A percentile compares a stretch with the other conserved stretches of the same genome.
phyloP scores from a whole-genome alignment of 2,888 invertebrate species.

The Leucophora obtusa region DNA sequence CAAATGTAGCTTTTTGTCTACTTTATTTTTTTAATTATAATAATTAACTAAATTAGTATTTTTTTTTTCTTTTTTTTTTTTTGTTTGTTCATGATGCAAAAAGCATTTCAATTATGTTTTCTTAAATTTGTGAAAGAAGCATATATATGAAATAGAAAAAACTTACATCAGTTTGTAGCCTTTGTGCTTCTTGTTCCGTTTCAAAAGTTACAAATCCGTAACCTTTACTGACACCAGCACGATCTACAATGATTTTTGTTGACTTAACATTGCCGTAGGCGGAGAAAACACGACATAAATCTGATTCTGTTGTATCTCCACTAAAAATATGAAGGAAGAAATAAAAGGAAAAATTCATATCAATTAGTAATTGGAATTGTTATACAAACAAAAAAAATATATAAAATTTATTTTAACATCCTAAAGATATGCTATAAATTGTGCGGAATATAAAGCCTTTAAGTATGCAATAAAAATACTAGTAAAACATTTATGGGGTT shows the following conservation, averaged over 20 bases:
- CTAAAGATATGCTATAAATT: background rate
- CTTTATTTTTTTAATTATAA: background rate
- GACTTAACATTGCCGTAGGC: conserved; percentile 93
- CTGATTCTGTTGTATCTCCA: conserved; percentile 94
- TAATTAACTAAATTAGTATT: background rate
- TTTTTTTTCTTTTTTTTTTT: background rate
- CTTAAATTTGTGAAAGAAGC: background rate
- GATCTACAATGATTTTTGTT: conserved; percentile 95
- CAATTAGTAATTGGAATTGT: background rate
- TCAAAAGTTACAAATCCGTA: conserved; percentile 90
- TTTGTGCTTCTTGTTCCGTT: conserved; percentile 90
- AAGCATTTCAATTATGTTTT: conserved; percentile 13
- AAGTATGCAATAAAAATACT: conserved; percentile 6
- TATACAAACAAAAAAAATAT: conserved; percentile 3
- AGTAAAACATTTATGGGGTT: background rate
- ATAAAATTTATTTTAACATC: background rate
- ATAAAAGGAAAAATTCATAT: background rate
- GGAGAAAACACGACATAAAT: conserved; percentile 94
- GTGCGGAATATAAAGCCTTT: background rate
- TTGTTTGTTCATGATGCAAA: conserved; percentile 29
- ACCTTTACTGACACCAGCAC: conserved; percentile 94
- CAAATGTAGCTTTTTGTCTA: background rate
- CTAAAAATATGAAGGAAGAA: conserved; percentile 66
- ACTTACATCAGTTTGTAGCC: conserved; percentile 85
- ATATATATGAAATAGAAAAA: conserved; percentile 36